Percentiles rank a stretch among this genome's conserved stretches.
Conservation (phyloP, 2,888 invertebrate genomes). For the Agriotes lineatus region DNA sequence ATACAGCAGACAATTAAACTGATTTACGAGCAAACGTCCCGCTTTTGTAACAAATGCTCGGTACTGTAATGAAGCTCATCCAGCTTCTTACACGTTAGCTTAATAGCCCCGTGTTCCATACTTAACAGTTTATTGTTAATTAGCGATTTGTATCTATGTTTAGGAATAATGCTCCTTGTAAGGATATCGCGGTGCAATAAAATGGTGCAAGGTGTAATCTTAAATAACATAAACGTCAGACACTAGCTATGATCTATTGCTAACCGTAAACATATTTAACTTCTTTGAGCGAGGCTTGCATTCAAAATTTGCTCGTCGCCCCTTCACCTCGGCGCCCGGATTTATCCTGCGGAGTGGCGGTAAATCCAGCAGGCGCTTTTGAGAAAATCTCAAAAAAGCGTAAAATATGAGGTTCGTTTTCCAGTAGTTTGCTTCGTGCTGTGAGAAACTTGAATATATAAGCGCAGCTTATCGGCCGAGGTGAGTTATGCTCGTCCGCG, state of each 20-base stretch:
- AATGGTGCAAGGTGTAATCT: constrained; percentile 37
- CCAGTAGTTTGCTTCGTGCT: constrained; percentile 53
- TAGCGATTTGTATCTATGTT: constrained; percentile 40
- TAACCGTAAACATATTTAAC: constrained; percentile 29
- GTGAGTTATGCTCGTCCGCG: constrained; percentile 53
- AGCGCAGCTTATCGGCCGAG: constrained; percentile 51
- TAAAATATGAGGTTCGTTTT: constrained; percentile 47
- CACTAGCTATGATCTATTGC: constrained; percentile 26
- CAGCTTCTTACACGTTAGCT: constrained; percentile 39
- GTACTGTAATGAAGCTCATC: constrained; percentile 40
- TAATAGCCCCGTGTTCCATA: constrained; percentile 34
- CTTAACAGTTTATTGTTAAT: constrained; percentile 42
- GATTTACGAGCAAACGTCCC: constrained; percentile 43
- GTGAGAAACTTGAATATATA: constrained; percentile 53
- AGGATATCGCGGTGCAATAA: constrained; percentile 33
- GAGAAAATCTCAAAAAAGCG: constrained; percentile 26
- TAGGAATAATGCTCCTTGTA: constrained; percentile 34
- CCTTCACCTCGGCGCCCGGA: not conserved
- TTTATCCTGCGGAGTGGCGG: not conserved
- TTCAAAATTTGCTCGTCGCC: not conserved
- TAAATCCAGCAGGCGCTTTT: constrained; percentile 10
- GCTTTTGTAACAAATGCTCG: constrained; percentile 43
- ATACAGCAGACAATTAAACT: constrained; percentile 42
- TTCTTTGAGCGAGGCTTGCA: not conserved
- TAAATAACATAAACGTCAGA: constrained; percentile 34